Conservation (phyloP, 2,113 vertebrate species). For the Tachycineta bicolor region DNA sequence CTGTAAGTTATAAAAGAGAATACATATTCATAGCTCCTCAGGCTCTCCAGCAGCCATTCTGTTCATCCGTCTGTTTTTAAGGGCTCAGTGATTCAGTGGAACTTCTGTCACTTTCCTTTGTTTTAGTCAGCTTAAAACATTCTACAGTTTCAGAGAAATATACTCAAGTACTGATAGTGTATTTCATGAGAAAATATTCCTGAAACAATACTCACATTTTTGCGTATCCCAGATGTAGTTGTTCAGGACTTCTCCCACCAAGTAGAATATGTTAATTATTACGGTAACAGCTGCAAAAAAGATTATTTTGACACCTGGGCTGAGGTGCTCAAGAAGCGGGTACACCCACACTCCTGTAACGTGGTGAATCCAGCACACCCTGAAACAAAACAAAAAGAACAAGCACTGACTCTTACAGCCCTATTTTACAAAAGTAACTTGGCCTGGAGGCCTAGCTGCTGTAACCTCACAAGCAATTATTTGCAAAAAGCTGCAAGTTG, state of each 20-base stretch:
- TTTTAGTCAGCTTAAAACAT: background rate
- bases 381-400: constrained; percentile 62
- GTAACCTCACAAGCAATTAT: background rate
- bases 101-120: background rate
- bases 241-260: constrained; percentile 93
- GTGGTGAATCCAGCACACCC: constrained; percentile 97
- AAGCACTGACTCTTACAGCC: background rate
- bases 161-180: background rate
- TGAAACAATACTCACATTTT: constrained; percentile 78
- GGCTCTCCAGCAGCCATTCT: constrained; percentile 1
- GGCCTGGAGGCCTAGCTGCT: background rate
- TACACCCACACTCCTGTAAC: constrained; percentile 97
- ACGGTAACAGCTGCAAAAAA: constrained; percentile 84
- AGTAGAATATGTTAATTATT: constrained; percentile 86
- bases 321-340: constrained; percentile 89
- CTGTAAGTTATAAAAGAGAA: constrained; percentile 31
- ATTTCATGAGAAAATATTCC: background rate
- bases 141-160: background rate
- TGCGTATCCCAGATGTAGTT: constrained; percentile 94
- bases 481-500: background rate
- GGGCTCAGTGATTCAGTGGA: background rate
- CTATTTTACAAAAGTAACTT: background rate
- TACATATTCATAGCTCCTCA: constrained; percentile 36
- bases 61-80: background rate
- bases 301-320: constrained; percentile 80